Evolutionary conservation across 2,113 vertebrate species (phyloP).

Genomic region (Paramisgurnus dabryanus): DNA sequence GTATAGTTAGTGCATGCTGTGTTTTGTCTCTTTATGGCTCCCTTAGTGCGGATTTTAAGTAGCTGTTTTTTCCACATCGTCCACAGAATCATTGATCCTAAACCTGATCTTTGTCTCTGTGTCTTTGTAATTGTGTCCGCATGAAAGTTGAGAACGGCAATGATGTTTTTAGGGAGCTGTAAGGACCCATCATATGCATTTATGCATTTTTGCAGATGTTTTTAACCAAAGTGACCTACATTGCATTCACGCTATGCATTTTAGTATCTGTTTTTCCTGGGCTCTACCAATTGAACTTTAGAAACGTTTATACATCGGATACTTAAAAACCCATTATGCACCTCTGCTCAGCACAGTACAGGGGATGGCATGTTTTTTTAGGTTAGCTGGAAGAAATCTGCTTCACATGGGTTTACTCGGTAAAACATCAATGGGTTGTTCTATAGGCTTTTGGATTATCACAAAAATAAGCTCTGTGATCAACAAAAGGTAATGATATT

Average conservation of each 20-base stretch:
- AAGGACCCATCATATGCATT: constrained; percentile 24
- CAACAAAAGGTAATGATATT: too few species aligned
- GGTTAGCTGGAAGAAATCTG: too few species aligned
- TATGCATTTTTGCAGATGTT: too few species aligned
- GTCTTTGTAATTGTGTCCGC: constrained; percentile 6
- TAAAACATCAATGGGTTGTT: too few species aligned
- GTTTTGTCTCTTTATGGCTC: background rate
- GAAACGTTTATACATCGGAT: background rate
- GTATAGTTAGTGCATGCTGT: background rate
- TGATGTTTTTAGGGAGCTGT: constrained; percentile 22
- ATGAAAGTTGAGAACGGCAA: constrained; percentile 9
- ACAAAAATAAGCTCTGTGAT: too few species aligned
- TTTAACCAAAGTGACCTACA: too few species aligned
- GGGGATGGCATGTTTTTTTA: too few species aligned
- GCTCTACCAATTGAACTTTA: too few species aligned
- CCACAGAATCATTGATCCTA: background rate
- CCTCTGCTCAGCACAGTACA: background rate
- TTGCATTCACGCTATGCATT: too few species aligned
- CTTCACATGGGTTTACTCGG: too few species aligned
- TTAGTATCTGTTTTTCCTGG: too few species aligned
- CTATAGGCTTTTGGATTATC: too few species aligned
- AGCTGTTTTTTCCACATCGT: background rate
- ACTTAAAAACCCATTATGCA: constrained; percentile 40
- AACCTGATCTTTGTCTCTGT: background rate
- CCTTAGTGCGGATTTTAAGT: constrained; percentile 1